Evolutionary conservation across 2,113 vertebrate genomes (phyloP).

Genomic region (Calonectris borealis): DNA sequence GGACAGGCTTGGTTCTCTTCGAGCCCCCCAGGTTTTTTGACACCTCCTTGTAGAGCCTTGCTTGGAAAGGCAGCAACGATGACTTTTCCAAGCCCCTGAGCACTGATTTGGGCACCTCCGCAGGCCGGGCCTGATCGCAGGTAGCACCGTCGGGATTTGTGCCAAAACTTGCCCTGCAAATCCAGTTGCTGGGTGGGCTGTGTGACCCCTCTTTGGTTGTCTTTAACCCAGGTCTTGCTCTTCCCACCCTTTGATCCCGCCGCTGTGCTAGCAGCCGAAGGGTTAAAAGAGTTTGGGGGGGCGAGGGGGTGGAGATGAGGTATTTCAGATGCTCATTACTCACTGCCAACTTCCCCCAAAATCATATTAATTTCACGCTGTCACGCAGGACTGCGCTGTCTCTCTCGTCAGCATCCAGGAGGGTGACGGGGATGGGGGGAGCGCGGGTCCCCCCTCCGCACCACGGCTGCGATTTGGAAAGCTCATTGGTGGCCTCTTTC

Average conservation of each 20-base stretch:
- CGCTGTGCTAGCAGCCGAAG: background rate
- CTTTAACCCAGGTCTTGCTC: background rate
- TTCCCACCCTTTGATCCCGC: background rate
- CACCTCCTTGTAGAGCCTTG: background rate
- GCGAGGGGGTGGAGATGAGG: background rate
- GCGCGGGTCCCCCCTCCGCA: background rate
- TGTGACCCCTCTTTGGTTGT: accelerated
- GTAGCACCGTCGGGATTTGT: background rate
- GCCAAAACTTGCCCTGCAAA: background rate
- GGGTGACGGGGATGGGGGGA: background rate
- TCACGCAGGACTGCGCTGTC: slow-evolving; percentile 61
- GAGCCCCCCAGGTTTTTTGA: background rate
- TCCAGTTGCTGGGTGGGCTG: background rate
- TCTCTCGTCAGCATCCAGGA: slow-evolving; percentile 6
- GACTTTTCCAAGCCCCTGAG: background rate
- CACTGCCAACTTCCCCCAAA: slow-evolving; percentile 67
- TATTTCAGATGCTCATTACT: slow-evolving; percentile 66
- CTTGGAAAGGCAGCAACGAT: background rate
- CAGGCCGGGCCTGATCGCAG: background rate
- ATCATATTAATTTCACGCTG: slow-evolving; percentile 67
- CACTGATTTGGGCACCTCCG: accelerated
- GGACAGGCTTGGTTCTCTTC: background rate
- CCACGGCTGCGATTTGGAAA: accelerated
- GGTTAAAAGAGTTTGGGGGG: slow-evolving; percentile 33
- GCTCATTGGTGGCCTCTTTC: background rate